Evolutionary conservation across 2,797 vertebrate genomes (phyloP).

Genomic region (Sebastes matsubarae): DNA sequence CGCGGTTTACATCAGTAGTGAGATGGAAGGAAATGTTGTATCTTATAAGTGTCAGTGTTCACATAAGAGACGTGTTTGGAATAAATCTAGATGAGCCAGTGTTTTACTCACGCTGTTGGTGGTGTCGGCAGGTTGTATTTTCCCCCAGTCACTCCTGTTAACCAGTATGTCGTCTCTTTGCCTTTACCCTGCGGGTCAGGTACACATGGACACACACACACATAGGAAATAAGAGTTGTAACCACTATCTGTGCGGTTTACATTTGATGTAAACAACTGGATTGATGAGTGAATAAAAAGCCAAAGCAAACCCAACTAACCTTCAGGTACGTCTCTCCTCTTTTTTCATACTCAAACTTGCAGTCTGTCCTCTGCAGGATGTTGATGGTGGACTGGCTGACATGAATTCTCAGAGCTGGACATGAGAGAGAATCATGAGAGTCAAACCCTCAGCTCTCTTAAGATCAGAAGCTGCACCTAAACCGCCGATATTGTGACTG

Average conservation of each 20-base stretch:
- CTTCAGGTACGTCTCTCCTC: slow-evolving; percentile 96
- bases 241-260: not conserved
- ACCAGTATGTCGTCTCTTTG: slow-evolving; percentile 94
- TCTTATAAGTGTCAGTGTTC: not conserved
- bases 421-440: not conserved
- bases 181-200: slow-evolving; percentile 88
- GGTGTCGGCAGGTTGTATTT: slow-evolving; percentile 89
- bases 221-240: not conserved
- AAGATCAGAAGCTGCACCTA: not conserved
- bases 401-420: slow-evolving; percentile 93
- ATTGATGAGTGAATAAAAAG: not conserved
- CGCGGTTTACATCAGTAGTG: not conserved
- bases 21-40: not conserved
- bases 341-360: slow-evolving; percentile 88
- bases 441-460: not conserved
- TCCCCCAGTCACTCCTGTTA: slow-evolving; percentile 88
- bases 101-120: slow-evolving; percentile 91
- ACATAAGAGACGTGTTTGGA: not conserved
- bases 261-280: not conserved
- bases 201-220: not conserved
- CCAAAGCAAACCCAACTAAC: slow-evolving; percentile 67
- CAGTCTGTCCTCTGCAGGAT: slow-evolving; percentile 93
- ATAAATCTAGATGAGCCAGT: not conserved
- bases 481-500: not conserved
- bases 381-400: slow-evolving; percentile 90